These are phyloP conservation scores for Drosophila jambulina DNA, from an alignment of 1,140 invertebrate genomes.

Conservation along the genomic window DNA sequence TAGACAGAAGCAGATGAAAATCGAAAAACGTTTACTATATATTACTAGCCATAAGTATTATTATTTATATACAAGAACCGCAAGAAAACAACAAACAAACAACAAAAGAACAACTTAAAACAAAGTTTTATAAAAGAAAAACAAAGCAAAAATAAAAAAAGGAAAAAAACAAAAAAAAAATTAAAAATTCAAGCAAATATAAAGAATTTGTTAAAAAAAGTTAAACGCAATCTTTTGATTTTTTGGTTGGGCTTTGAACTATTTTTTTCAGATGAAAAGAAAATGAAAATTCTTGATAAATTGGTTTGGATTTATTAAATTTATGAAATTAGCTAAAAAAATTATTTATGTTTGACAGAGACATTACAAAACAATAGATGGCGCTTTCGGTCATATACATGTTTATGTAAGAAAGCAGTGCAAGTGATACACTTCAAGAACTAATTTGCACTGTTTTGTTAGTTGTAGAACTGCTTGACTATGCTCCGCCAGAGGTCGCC, in stretches of 20 bases:
- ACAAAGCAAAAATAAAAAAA: conserved; percentile 30
- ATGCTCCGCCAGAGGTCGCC: neutral
- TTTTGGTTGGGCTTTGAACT: neutral
- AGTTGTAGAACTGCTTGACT: neutral
- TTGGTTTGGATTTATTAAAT: neutral
- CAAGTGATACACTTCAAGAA: rapidly evolving
- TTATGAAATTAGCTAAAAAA: neutral
- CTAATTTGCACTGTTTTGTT: neutral
- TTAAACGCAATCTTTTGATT: conserved; percentile 11
- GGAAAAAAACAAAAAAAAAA: conserved; percentile 47
- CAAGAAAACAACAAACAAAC: conserved; percentile 57
- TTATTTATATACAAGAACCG: conserved; percentile 80
- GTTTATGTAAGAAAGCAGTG: too few species aligned
- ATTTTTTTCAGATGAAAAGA: neutral
- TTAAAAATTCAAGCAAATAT: conserved; percentile 71
- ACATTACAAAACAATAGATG: neutral
- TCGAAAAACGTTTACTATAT: conserved; percentile 82
- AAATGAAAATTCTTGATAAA: neutral
- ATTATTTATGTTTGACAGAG: neutral
- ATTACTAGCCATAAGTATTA: conserved; percentile 81
- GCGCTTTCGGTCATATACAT: neutral
- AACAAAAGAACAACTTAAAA: conserved; percentile 76
- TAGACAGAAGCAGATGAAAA: conserved; percentile 41
- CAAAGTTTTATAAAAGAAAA: conserved; percentile 81
- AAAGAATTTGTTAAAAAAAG: conserved; percentile 77